Percentiles rank a stretch among this genome's conserved stretches.
phyloP scores from a whole-genome alignment of 2,797 vertebrate species.

The Erethizon dorsatum region DNA sequence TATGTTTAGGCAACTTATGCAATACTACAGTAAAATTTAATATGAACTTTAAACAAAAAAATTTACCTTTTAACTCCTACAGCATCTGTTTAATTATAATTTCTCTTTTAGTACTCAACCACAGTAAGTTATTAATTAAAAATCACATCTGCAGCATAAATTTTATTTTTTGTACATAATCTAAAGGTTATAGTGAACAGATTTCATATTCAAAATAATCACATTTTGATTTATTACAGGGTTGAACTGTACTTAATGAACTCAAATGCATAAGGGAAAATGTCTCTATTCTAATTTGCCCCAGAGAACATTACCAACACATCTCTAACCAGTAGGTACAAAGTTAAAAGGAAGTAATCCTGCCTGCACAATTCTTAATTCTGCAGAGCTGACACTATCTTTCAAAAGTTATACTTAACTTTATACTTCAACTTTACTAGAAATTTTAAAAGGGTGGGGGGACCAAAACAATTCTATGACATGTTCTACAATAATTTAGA shows the following conservation, averaged over 20 bases:
- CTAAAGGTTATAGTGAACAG: not conserved
- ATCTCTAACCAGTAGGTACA: not conserved
- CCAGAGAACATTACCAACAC: not conserved
- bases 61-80: not conserved
- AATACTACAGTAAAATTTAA: conserved; percentile 2
- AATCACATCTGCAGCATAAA: not conserved
- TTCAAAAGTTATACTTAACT: conserved; percentile 52
- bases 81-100: conserved; percentile 16
- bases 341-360: conserved; percentile 17
- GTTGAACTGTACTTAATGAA: not conserved
- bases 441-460: not conserved
- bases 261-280: not conserved
- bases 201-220: conserved; percentile 54
- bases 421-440: not conserved
- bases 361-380: not conserved
- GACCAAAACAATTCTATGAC: conserved; percentile 4
- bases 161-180: conserved; percentile 46
- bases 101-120: conserved; percentile 35
- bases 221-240: conserved; percentile 7
- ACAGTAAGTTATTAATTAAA: conserved; percentile 25
- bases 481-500: conserved; percentile 11
- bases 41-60: not conserved
- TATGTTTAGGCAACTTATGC: conserved; percentile 3
- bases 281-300: not conserved
- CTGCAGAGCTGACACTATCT: not conserved